Evolutionary conservation across 2,113 vertebrate genomes (phyloP).

Genomic region (Microtus pennsylvanicus): DNA sequence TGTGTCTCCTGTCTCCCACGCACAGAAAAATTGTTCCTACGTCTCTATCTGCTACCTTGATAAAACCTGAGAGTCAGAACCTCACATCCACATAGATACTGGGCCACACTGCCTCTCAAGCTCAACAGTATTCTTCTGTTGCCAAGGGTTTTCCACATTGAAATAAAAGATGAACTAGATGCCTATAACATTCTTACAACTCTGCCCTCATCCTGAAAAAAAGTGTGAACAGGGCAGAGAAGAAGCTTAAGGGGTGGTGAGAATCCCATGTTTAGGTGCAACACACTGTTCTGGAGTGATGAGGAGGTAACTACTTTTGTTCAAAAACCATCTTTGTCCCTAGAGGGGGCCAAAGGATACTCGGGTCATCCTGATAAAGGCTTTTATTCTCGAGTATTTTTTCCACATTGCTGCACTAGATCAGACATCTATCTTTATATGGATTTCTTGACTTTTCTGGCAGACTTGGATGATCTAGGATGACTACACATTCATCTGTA

Average conservation of each 20-base stretch:
- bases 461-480: not conserved
- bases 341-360: not conserved
- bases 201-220: not conserved
- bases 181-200: slow-evolving; percentile 58
- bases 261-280: not conserved
- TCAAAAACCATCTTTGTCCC: not conserved
- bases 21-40: not conserved
- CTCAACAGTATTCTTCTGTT: slow-evolving; percentile 56
- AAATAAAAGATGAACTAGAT: slow-evolving; percentile 75
- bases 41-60: slow-evolving; percentile 44
- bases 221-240: not conserved
- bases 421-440: not conserved
- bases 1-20: too few relatives aligned
- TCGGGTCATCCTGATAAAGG: not conserved
- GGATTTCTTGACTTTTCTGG: not conserved
- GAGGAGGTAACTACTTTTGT: not conserved
- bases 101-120: slow-evolving; percentile 58
- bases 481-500: not conserved
- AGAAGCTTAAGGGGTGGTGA: not conserved
- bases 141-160: slow-evolving; percentile 69
- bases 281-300: not conserved
- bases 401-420: slow-evolving; percentile 23
- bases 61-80: slow-evolving; percentile 23
- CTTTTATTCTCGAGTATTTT: slow-evolving; percentile 18
- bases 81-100: slow-evolving; percentile 35